Percentiles rank a stretch among this genome's conserved stretches.
These are phyloP conservation scores for Leuctra nigra DNA, from an alignment of 2,888 invertebrate species.

Conservation along the genomic window DNA sequence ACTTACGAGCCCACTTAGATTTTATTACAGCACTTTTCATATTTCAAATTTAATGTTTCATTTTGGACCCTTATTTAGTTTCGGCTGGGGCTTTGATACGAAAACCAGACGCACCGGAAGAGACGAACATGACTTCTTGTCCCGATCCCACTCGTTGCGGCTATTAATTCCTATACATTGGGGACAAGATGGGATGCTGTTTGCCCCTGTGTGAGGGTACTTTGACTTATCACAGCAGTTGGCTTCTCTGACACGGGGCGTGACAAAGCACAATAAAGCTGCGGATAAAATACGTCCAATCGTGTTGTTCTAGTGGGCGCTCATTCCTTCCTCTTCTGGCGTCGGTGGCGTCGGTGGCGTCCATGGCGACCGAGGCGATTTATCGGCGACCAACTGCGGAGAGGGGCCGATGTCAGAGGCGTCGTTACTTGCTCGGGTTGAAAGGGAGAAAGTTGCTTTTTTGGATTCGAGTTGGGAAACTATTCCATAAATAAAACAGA, in stretches of 20 bases:
- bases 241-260: slow-evolving; percentile 32
- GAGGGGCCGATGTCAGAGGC: neutral
- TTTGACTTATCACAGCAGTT: slow-evolving; percentile 33
- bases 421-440: slow-evolving; percentile 1
- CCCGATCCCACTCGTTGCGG: neutral
- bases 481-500: no score
- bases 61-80: neutral
- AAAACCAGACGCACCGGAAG: neutral
- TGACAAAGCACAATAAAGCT: slow-evolving; percentile 35
- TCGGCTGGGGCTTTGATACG: neutral
- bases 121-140: no score
- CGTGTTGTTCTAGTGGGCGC: no score
- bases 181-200: neutral
- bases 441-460: no score
- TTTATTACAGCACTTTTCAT: neutral
- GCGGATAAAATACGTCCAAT: slow-evolving; percentile 33
- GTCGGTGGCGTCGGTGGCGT: no score
- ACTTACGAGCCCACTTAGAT: neutral
- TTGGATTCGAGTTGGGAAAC: no score
- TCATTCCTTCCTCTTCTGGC: no score
- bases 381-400: slow-evolving; percentile 2
- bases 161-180: no score
- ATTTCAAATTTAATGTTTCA: neutral
- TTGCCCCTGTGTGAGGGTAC: slow-evolving; percentile 21
- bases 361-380: no score